phyloP scores from a whole-genome alignment of 2,797 vertebrate species.

The Myripristis jacobus region DNA sequence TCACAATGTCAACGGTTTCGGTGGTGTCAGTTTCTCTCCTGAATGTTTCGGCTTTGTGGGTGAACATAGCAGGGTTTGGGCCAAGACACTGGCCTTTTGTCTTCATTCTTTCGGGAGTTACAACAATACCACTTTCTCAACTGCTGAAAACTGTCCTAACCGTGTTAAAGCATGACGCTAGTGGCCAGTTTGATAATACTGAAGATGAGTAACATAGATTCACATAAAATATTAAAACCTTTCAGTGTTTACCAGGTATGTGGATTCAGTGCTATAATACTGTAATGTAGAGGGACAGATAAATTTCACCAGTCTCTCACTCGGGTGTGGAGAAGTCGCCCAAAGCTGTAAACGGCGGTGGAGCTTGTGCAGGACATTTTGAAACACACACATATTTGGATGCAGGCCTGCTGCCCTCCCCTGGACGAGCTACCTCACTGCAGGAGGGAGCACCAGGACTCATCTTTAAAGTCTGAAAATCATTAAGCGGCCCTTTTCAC shows the following conservation, averaged over 20 bases:
- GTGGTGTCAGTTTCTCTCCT: conserved; percentile 29
- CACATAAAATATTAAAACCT: not conserved
- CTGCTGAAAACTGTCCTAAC: not conserved
- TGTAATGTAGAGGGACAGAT: conserved; percentile 24
- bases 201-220: not conserved
- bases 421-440: conserved; percentile 49
- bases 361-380: conserved; percentile 7
- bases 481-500: not conserved
- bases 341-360: conserved; percentile 19
- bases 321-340: conserved; percentile 24
- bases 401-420: conserved; percentile 68
- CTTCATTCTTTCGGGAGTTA: conserved; percentile 20
- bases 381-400: not conserved
- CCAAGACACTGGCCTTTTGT: conserved; percentile 61
- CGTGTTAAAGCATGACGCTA: not conserved
- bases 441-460: conserved; percentile 19
- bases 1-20: conserved; percentile 26
- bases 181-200: not conserved
- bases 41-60: conserved; percentile 38
- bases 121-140: conserved; percentile 36
- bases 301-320: conserved; percentile 30
- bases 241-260: not conserved
- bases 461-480: not conserved
- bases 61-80: conserved; percentile 26
- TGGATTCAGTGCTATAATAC: not conserved